Conservation (phyloP, 2,888 invertebrate species). For the Lomographa bimaculata region DNA sequence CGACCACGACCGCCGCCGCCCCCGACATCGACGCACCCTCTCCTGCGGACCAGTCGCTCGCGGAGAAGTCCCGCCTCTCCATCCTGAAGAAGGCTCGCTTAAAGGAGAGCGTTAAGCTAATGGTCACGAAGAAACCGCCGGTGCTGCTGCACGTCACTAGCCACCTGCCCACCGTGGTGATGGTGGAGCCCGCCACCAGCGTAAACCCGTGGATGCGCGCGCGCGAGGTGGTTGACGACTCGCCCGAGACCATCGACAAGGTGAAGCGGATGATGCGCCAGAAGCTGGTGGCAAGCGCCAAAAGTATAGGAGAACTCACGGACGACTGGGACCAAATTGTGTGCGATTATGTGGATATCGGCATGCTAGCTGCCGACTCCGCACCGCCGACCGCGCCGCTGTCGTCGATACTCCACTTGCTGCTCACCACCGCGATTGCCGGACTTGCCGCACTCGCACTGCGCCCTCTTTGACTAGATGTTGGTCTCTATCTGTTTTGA, state of each 20-base stretch:
- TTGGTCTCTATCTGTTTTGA: no score
- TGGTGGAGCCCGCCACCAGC: slow-evolving; percentile 56
- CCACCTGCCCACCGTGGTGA: slow-evolving; percentile 56
- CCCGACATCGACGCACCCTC: slow-evolving; percentile 3
- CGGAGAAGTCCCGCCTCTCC: slow-evolving; percentile 65
- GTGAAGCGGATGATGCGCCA: slow-evolving; percentile 66
- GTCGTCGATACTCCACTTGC: no score
- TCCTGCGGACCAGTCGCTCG: slow-evolving; percentile 48
- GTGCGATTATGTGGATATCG: slow-evolving; percentile 68
- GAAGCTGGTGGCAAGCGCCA: slow-evolving; percentile 58
- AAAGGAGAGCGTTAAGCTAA: slow-evolving; percentile 49
- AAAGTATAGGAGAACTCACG: slow-evolving; percentile 61
- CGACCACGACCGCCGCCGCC: slow-evolving; percentile 3
- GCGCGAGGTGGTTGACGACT: slow-evolving; percentile 46
- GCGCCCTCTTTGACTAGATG: no score
- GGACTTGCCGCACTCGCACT: not conserved
- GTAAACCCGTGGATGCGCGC: slow-evolving; percentile 45
- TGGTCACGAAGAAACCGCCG: slow-evolving; percentile 57
- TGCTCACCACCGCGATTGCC: no score
- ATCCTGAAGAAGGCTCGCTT: slow-evolving; percentile 64
- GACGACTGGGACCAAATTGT: slow-evolving; percentile 69
- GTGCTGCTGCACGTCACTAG: slow-evolving; percentile 64
- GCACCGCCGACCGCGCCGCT: not conserved
- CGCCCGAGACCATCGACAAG: slow-evolving; percentile 48
- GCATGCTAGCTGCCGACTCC: slow-evolving; percentile 31